Conservation (phyloP, 2,797 vertebrate species). For the Discoglossus pictus region DNA sequence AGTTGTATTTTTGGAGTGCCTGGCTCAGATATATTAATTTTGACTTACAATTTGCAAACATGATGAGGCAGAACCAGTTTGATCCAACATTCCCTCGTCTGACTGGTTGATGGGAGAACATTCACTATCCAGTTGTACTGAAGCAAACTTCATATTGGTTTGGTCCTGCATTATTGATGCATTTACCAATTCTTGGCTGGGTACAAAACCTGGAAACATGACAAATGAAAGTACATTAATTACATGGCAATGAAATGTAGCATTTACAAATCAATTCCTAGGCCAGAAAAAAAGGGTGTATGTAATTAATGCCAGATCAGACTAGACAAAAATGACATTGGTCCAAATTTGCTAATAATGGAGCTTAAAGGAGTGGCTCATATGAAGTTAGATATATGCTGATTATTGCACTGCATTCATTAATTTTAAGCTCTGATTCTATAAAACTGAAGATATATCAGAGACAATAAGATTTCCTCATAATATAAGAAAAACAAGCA, state of each 20-base stretch:
- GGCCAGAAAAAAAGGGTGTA: too few relatives aligned
- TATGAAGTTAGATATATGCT: too few relatives aligned
- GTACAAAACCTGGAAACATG: conserved; percentile 56
- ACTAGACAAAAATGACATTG: too few relatives aligned
- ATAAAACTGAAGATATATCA: too few relatives aligned
- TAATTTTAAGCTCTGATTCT: too few relatives aligned
- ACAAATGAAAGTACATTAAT: conserved; percentile 38
- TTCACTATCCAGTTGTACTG: conserved; percentile 67
- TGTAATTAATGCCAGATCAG: too few relatives aligned
- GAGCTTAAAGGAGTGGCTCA: too few relatives aligned
- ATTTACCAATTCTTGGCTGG: conserved; percentile 65
- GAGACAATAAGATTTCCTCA: too few relatives aligned
- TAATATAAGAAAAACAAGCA: too few relatives aligned
- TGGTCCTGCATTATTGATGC: conserved; percentile 72
- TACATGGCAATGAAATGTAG: background rate
- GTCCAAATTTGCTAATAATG: too few relatives aligned
- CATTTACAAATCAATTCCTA: background rate
- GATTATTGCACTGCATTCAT: too few relatives aligned
- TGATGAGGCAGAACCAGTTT: conserved; percentile 61
- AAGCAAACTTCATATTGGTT: conserved; percentile 66
- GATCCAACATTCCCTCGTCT: conserved; percentile 60
- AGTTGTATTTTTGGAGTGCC: too few relatives aligned
- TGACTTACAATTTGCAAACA: conserved; percentile 69
- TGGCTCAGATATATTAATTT: conserved; percentile 21
- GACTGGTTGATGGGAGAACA: conserved; percentile 53